A percentile compares a stretch with the other conserved stretches of the same genome.
Evolutionary conservation across 2,113 vertebrate species (phyloP).

Genomic region (Columbina picui): DNA sequence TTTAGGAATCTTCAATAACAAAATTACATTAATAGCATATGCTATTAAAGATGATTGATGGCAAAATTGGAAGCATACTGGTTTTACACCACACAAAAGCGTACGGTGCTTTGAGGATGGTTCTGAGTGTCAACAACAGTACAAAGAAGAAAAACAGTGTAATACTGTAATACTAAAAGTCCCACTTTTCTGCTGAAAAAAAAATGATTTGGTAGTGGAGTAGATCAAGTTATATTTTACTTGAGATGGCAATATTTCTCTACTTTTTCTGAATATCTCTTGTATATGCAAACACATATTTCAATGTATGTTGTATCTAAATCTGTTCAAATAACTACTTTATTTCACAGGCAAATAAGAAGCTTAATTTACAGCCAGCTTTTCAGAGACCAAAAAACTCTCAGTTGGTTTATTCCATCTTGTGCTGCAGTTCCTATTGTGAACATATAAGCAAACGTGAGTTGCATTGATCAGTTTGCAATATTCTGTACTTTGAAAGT

Average conservation of each 20-base stretch:
- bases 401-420: neutral
- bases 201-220: neutral
- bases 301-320: neutral
- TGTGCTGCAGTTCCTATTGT: neutral
- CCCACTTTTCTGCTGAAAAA: slow-evolving; percentile 3
- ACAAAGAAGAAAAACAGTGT: slow-evolving; percentile 52
- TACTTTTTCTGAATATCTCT: neutral
- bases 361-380: neutral
- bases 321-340: neutral
- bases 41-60: slow-evolving; percentile 85
- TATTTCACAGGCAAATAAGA: neutral
- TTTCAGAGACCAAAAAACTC: neutral
- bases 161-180: neutral
- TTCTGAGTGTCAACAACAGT: slow-evolving; percentile 61
- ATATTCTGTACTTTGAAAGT: neutral
- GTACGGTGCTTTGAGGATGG: slow-evolving; percentile 69
- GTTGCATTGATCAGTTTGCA: neutral
- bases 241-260: neutral
- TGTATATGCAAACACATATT: neutral
- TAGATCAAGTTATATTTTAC: neutral
- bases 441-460: neutral
- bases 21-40: slow-evolving; percentile 84
- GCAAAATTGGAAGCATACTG: slow-evolving; percentile 80
- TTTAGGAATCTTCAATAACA: slow-evolving; percentile 82
- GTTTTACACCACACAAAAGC: slow-evolving; percentile 74